These are phyloP conservation scores for Sander vitreus DNA, from an alignment of 2,113 vertebrate species.

Conservation along the genomic window DNA sequence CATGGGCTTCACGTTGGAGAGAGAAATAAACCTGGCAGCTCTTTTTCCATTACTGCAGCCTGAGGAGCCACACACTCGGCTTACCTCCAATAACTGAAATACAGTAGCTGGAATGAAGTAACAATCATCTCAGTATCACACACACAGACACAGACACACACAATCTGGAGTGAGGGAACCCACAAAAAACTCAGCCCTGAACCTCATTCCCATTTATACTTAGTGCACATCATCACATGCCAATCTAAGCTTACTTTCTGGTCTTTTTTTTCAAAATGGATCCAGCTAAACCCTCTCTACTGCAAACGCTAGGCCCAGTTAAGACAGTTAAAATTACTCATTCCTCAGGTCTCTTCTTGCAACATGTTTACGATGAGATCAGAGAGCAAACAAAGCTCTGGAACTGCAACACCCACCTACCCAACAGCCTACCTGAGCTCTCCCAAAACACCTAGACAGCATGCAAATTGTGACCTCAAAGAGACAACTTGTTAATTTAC, in stretches of 20 bases:
- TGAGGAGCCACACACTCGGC: constrained; percentile 68
- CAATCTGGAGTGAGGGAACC: constrained; percentile 45
- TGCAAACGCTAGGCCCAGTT: not conserved
- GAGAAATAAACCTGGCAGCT: constrained; percentile 53
- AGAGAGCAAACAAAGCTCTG: constrained; percentile 36
- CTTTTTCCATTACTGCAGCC: constrained; percentile 78
- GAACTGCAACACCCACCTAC: constrained; percentile 2
- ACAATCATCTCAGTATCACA: constrained; percentile 62
- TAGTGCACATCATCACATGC: constrained; percentile 56
- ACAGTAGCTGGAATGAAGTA: constrained; percentile 65
- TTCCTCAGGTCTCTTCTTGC: constrained; percentile 43
- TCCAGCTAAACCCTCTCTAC: constrained; percentile 8
- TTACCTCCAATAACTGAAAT: constrained; percentile 64
- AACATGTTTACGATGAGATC: constrained; percentile 56
- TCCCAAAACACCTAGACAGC: constrained; percentile 9
- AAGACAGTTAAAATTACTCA: constrained; percentile 17
- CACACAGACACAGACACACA: not conserved
- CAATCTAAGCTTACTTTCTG: constrained; percentile 40
- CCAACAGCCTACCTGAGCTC: constrained; percentile 34
- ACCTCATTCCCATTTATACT: constrained; percentile 43
- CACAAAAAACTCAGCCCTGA: constrained; percentile 38
- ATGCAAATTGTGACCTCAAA: constrained; percentile 1
- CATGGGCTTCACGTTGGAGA: constrained; percentile 51
- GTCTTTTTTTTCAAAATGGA: not conserved
- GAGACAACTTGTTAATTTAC: not conserved